phyloP scores from a whole-genome alignment of 2,113 vertebrate species.

The Anguilla japonica region DNA sequence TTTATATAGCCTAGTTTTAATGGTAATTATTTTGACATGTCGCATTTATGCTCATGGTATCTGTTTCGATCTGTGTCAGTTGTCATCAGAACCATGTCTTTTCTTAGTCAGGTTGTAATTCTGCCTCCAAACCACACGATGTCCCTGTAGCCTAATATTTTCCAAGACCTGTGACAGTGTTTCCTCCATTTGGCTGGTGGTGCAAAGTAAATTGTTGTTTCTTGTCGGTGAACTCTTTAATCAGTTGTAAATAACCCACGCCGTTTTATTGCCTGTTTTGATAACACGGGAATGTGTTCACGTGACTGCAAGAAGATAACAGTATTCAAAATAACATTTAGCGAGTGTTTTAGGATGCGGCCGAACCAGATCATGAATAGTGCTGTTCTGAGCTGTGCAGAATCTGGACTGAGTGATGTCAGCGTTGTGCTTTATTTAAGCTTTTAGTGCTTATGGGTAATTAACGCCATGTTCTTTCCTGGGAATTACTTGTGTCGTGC shows the following conservation, averaged over 20 bases:
- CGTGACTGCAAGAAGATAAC: not conserved
- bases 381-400: not conserved
- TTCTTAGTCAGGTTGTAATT: conserved; percentile 17
- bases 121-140: conserved; percentile 56
- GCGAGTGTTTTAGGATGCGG: too few relatives aligned
- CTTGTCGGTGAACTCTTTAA: not conserved
- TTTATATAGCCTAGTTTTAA: too few relatives aligned
- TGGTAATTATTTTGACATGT: too few relatives aligned
- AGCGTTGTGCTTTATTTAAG: not conserved
- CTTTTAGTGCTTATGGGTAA: not conserved
- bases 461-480: not conserved
- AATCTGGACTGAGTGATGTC: not conserved
- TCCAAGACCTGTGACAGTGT: not conserved
- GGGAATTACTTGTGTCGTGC: not conserved
- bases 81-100: too few relatives aligned
- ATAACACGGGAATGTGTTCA: not conserved
- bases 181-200: not conserved
- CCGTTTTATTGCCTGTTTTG: not conserved
- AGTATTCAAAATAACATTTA: too few relatives aligned
- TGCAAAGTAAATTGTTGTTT: not conserved
- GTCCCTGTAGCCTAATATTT: conserved; percentile 43
- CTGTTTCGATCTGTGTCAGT: too few relatives aligned
- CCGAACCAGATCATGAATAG: not conserved
- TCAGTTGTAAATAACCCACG: not conserved
- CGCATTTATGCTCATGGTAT: too few relatives aligned